These are phyloP conservation scores for Meandrusa payeni DNA, from an alignment of 2,888 invertebrate genomes.

Conservation along the genomic window DNA sequence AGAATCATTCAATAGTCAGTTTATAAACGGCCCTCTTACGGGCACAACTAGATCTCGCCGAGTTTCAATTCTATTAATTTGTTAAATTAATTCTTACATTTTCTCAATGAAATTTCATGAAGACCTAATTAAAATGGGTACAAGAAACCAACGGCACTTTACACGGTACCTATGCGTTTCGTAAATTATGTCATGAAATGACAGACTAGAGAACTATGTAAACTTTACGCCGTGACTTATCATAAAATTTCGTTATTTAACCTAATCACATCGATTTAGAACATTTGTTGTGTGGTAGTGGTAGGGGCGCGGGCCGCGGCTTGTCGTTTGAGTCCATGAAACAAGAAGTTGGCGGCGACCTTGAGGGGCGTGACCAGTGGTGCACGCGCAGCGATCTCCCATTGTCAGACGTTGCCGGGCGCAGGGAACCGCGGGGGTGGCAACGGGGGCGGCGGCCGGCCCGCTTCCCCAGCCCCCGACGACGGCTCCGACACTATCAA, in stretches of 20 bases:
- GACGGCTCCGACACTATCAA: slow-evolving; percentile 92
- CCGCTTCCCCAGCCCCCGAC: slow-evolving; percentile 86
- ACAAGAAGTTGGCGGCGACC: slow-evolving; percentile 85
- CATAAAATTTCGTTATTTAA: slow-evolving; percentile 64
- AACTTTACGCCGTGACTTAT: slow-evolving; percentile 74
- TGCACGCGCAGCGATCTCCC: slow-evolving; percentile 83
- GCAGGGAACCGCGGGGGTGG: slow-evolving; percentile 90
- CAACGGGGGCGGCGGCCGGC: slow-evolving; percentile 90
- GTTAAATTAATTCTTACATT: slow-evolving; percentile 29
- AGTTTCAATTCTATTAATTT: slow-evolving; percentile 26
- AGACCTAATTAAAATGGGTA: slow-evolving; percentile 70
- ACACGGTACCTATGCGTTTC: slow-evolving; percentile 68
- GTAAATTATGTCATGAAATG: slow-evolving; percentile 75
- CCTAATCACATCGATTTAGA: slow-evolving; percentile 80
- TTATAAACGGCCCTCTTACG: slow-evolving; percentile 26
- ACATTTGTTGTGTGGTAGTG: slow-evolving; percentile 79
- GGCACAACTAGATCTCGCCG: slow-evolving; percentile 23
- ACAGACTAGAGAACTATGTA: slow-evolving; percentile 73
- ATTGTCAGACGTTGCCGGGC: slow-evolving; percentile 89
- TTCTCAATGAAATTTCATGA: slow-evolving; percentile 46
- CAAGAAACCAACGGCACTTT: slow-evolving; percentile 69
- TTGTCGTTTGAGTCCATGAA: slow-evolving; percentile 83
- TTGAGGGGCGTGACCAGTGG: slow-evolving; percentile 82
- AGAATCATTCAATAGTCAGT: slow-evolving; percentile 43
- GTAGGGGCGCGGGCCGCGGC: slow-evolving; percentile 65